Base-by-base conservation (phyloP, 2,797 vertebrate species). In the Dipus sagitta region DNA sequence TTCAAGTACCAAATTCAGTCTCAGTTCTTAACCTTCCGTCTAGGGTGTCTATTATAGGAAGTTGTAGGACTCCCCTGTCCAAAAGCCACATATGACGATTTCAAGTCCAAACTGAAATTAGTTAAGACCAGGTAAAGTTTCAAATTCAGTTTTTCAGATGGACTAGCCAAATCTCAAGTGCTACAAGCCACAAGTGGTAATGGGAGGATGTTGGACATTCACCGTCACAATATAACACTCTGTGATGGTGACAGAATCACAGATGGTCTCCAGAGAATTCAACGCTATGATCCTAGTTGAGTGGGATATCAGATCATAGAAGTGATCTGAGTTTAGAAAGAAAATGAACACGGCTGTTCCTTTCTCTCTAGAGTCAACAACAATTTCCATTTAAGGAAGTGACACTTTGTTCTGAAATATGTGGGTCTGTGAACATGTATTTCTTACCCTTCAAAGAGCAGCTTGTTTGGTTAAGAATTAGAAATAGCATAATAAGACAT, bases 81-180 rank as follows among this genome's bases (percentile, higher is more conserved):
- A 85, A 10, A 2, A 82, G 42, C 15, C 34, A 75, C 15, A 54
- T 17, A 21, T 42, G 30, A 58, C 24, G 74, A 84, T 85, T 94
- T 82, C 38, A 90, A 90, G 81, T 81, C 58, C 75, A 28, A 94
- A 87, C 17, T 90, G 78, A 54, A 86, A 26, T 80, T 76, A 93
- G 58, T 89, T 88, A 90, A 81, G 91, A 83, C 58, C 30, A 86
- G 47, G 28, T 26, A 85, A 77, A 96, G 77, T n/a, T 86, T 91
- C 79, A 94, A 88, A 85, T 85, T 87, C 58, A 86, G 30, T 70
- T 92, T 18, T 90, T 93, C 68, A 87, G 24, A 62, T 42, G 6
- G 24, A 78, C 9, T 62, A 90, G 67, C 34, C 32, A 88, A n/a
- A 90, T 81, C 93, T 85, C 58, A 90, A 80, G 52, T 81, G 54